phyloP scores from a whole-genome alignment of 2,113 vertebrate genomes.

The Lutjanus erythropterus region DNA sequence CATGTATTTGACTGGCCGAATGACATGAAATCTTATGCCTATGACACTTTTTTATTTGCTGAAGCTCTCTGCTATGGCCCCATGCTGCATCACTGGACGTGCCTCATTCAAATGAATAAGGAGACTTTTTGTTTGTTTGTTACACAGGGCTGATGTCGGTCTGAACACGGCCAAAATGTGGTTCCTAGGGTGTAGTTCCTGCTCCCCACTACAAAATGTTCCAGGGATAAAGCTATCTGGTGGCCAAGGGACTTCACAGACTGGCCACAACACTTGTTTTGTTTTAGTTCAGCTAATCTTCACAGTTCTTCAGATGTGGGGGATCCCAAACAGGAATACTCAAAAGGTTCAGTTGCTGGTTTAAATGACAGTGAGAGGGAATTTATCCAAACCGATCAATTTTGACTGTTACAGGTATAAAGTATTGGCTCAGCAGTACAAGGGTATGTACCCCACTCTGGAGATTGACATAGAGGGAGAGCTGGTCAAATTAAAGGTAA shows the following conservation, averaged over 20 bases:
- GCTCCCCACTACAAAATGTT: neutral
- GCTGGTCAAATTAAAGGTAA: slow-evolving; percentile 93
- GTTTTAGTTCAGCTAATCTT: no score
- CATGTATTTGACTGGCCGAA: neutral
- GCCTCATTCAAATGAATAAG: no score
- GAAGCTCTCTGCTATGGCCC: no score
- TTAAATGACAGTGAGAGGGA: neutral
- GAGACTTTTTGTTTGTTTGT: no score
- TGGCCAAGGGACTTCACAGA: neutral
- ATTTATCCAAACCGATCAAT: neutral
- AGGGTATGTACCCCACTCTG: slow-evolving; percentile 95
- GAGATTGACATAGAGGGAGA: slow-evolving; percentile 95
- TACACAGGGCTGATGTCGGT: no score
- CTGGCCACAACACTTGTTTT: neutral
- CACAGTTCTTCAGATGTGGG: neutral
- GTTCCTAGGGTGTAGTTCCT: neutral
- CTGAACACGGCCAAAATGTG: no score
- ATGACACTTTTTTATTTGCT: no score
- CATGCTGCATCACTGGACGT: no score
- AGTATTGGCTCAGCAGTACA: slow-evolving; percentile 94
- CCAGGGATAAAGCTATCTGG: neutral
- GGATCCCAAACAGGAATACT: neutral
- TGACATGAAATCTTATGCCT: no score
- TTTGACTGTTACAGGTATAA: slow-evolving; percentile 89
- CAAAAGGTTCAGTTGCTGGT: neutral